These are phyloP conservation scores for Terrapene triunguis DNA, from an alignment of 2,113 vertebrate species.

Conservation along the genomic window DNA sequence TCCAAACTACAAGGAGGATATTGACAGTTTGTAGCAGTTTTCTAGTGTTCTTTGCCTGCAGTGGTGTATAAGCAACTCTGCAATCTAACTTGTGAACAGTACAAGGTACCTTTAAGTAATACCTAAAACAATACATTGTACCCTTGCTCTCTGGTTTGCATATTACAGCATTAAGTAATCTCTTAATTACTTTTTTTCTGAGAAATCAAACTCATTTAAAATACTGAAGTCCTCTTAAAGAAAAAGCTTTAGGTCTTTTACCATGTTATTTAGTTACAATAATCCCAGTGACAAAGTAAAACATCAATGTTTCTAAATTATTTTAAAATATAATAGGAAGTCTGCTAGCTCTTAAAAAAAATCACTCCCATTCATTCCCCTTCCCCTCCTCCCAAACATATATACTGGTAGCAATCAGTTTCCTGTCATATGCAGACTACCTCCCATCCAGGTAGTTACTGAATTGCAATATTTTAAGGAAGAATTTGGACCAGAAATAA, in stretches of 20 bases:
- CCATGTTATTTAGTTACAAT: constrained; percentile 18
- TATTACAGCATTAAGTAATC: background rate
- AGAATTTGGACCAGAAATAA: background rate
- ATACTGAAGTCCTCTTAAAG: constrained; percentile 5
- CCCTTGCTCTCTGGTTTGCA: background rate
- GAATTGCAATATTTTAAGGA: background rate
- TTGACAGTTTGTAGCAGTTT: background rate
- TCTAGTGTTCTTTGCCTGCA: background rate
- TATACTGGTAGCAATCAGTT: background rate
- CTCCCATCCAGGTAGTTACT: background rate
- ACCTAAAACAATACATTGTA: background rate
- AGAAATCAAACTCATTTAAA: background rate
- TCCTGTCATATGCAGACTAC: background rate
- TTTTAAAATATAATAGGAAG: background rate
- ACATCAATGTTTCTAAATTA: background rate
- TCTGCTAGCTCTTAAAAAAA: background rate
- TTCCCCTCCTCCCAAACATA: accelerated
- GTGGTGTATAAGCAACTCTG: background rate
- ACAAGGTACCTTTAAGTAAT: background rate
- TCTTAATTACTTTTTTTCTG: background rate
- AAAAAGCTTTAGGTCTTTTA: background rate
- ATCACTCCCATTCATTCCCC: background rate
- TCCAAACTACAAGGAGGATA: background rate
- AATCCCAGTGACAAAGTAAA: background rate
- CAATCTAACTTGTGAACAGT: background rate